Base-by-base conservation (phyloP, 1,140 invertebrate genomes). In the Monochamus saltuarius region DNA sequence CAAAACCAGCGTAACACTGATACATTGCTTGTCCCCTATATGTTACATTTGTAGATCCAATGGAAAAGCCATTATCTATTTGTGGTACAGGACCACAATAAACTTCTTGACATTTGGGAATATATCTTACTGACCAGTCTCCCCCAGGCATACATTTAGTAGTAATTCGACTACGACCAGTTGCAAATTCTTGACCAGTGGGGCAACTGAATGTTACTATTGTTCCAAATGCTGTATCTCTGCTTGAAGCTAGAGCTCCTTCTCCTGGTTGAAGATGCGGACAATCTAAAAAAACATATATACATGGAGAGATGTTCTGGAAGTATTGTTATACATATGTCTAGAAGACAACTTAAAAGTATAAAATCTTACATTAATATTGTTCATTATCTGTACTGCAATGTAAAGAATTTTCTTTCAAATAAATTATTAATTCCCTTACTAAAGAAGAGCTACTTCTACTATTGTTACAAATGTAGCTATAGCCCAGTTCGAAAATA, bases 51-150 rank as follows among this genome's bases (percentile, higher is more conserved):
- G 92, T 90, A 1, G 95, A 94, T 46, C 90, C 91, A 73, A 96
- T 95, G 0, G 95, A 97, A 75, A 97, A 97, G 45, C 95, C 95
- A 75, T 97, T 98, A 69, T 96, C 92, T 57, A 98, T 98, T 82
- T 97, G 95, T 56, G 95, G 95, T 19, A 98, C 95, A 35, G 95
- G 94, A 52, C 94, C 94, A 78, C 95, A 98, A 74, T 98, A 98
- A 13, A 97, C 91, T 82, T 96, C 94, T 87, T 98, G 95, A 79
- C 95, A 98, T 74, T 89, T 89, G 4, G 95, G 95, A 73, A 98
- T 95, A 73, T 94, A 94, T 36, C 86, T 88, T 17, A 91, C 84
- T 11, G 92, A 95, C 95, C 95, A 98, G 73, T 93, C 90, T 52
- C 95, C 95, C 69, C 94, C 91, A 66, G 87, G 88, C 66, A 89